These are phyloP conservation scores for Characodon lateralis DNA, from an alignment of 2,797 vertebrate species.

Conservation along the genomic window DNA sequence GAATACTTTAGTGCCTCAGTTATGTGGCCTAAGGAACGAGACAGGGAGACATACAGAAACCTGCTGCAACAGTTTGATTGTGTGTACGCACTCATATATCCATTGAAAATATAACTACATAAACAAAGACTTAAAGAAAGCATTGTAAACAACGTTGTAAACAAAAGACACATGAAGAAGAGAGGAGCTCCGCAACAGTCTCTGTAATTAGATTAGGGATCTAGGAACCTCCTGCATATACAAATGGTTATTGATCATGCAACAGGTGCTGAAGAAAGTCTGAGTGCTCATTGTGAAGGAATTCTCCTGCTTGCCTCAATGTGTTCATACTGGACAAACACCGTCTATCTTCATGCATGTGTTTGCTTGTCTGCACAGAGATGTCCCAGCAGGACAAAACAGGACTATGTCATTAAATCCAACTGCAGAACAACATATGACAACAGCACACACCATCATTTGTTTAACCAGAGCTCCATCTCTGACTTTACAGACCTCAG, in stretches of 20 bases:
- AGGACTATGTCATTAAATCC: not conserved
- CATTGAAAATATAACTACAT: not conserved
- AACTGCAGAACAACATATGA: not conserved
- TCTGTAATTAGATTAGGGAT: conserved; percentile 39
- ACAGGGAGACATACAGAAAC: not conserved
- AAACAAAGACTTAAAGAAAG: not conserved
- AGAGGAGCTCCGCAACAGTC: not conserved
- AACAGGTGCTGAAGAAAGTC: conserved; percentile 34
- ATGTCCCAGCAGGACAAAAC: not conserved
- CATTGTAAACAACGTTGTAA: not conserved
- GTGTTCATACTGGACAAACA: not conserved
- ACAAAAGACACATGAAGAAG: not conserved
- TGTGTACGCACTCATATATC: too few relatives aligned
- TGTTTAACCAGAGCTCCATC: not conserved
- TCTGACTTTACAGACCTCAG: not conserved
- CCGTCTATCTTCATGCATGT: not conserved
- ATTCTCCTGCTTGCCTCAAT: conserved; percentile 1
- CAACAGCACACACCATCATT: not conserved
- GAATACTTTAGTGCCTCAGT: conserved; percentile 60
- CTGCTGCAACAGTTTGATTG: not conserved
- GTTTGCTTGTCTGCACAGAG: not conserved
- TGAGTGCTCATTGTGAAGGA: not conserved
- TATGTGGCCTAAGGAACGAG: conserved; percentile 32
- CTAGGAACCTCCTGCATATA: conserved; percentile 29
- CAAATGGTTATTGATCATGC: conserved; percentile 51